Percentiles rank a stretch among this genome's conserved stretches.
Conservation (phyloP, 2,888 invertebrate genomes). For the Drosophila mayaguana region DNA sequence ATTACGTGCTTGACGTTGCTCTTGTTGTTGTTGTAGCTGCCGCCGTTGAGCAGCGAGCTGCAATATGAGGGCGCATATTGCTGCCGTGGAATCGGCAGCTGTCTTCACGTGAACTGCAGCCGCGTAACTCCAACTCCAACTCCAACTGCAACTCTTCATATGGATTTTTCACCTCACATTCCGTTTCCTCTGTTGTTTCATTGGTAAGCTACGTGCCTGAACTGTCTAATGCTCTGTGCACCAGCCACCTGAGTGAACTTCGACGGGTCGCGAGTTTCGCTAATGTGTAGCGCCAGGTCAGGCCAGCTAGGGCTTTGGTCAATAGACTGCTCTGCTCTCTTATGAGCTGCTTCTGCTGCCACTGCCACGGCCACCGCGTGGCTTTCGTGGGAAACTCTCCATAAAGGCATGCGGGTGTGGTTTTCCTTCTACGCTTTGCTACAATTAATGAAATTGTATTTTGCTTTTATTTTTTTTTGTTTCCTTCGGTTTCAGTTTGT, state of each 20-base stretch:
- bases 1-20: slow-evolving; percentile 78
- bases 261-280: slow-evolving; percentile 38
- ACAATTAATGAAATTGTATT: slow-evolving; percentile 81
- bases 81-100: slow-evolving; percentile 63
- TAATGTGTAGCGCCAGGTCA: slow-evolving; percentile 66
- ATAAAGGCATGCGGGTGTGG: slow-evolving; percentile 83
- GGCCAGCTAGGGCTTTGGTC: slow-evolving; percentile 50
- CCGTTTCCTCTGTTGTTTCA: slow-evolving; percentile 16
- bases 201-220: slow-evolving; percentile 69
- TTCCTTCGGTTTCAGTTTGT: neutral
- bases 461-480: slow-evolving; percentile 39
- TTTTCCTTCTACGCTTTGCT: slow-evolving; percentile 65
- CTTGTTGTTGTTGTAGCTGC: slow-evolving; percentile 47
- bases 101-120: slow-evolving; percentile 66
- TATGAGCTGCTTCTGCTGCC: slow-evolving; percentile 47
- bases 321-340: slow-evolving; percentile 19
- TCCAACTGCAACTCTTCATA: slow-evolving; percentile 34
- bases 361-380: slow-evolving; percentile 31
- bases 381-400: slow-evolving; percentile 81
- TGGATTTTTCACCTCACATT: slow-evolving; percentile 64
- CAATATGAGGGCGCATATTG: slow-evolving; percentile 74
- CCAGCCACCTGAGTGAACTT: slow-evolving; percentile 46
- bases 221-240: slow-evolving; percentile 58
- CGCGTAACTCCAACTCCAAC: slow-evolving; percentile 57
- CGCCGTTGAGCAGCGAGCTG: slow-evolving; percentile 37